These are phyloP conservation scores for Echinarachnius parma DNA, from an alignment of 53 echinoderm and acorn worm species.

Conservation along the genomic window DNA sequence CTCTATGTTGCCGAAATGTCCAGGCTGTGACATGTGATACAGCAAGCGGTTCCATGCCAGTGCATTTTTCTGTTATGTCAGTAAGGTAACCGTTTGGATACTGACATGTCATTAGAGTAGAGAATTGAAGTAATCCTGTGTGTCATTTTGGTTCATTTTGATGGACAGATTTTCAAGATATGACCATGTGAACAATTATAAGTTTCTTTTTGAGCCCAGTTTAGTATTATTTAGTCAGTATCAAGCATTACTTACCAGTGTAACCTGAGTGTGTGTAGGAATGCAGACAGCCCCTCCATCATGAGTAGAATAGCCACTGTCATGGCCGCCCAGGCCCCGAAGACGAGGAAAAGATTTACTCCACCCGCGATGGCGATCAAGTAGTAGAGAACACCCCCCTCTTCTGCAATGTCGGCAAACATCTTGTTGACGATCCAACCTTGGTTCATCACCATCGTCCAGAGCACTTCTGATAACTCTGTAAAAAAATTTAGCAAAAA, in stretches of 20 bases:
- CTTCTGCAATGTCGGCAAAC: not conserved
- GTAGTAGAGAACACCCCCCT: not conserved
- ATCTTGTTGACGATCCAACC: conserved; percentile 19
- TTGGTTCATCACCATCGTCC: conserved; percentile 84
- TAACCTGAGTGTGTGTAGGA: conserved; percentile 87
- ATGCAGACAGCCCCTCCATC: conserved; percentile 97
- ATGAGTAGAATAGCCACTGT: conserved; percentile 78
- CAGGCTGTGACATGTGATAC: too few species aligned
- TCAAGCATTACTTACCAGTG: conserved; percentile 99
- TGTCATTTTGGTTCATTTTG: too few species aligned
- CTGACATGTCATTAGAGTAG: too few species aligned
- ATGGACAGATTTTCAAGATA: too few species aligned
- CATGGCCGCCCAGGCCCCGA: conserved; percentile 67
- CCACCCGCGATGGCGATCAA: conserved; percentile 18
- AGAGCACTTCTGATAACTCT: conserved; percentile 93
- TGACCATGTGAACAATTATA: too few species aligned
- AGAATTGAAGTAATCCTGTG: too few species aligned
- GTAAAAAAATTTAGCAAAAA: conserved; percentile 3
- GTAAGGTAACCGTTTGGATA: too few species aligned
- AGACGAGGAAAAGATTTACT: conserved; percentile 49
- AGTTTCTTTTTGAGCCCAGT: too few species aligned
- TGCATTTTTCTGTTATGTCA: too few species aligned
- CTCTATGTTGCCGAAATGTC: too few species aligned
- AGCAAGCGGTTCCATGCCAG: too few species aligned
- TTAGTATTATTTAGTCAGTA: too few species aligned